Percentiles rank a stretch among this genome's conserved stretches.
phyloP scores from a whole-genome alignment of 2,888 invertebrate genomes.

The Thereva nobilitata region DNA sequence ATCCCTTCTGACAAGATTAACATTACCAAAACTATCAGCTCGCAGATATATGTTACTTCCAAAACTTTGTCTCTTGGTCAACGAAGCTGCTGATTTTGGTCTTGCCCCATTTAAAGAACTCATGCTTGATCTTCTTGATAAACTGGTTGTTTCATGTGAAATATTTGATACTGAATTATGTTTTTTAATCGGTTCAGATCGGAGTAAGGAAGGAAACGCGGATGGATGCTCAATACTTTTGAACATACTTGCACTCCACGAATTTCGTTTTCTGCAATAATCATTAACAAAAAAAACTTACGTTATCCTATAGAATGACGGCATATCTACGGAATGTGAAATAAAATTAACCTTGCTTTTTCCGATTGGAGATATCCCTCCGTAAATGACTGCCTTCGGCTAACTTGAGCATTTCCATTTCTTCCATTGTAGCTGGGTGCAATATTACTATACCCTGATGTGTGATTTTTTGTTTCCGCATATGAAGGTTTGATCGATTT shows the following conservation, averaged over 20 bases:
- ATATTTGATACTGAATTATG: slow-evolving; percentile 61
- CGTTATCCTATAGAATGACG: not conserved
- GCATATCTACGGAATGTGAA: slow-evolving; percentile 8
- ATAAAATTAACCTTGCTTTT: slow-evolving; percentile 31
- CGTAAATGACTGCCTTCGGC: slow-evolving; percentile 40
- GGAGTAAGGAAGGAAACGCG: slow-evolving; percentile 69
- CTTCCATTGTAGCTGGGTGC: no score
- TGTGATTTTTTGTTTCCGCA: no score
- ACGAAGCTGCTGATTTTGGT: slow-evolving; percentile 14
- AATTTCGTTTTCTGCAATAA: slow-evolving; percentile 40
- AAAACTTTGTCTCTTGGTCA: slow-evolving; percentile 39
- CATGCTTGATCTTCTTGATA: slow-evolving; percentile 56
- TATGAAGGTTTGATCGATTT: not conserved
- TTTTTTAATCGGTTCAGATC: slow-evolving; percentile 63
- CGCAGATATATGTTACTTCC: slow-evolving; percentile 42
- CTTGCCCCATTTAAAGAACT: slow-evolving; percentile 39
- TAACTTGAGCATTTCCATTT: not conserved
- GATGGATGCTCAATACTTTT: slow-evolving; percentile 72
- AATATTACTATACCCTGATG: no score
- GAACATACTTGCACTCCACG: slow-evolving; percentile 40
- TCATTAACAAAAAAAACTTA: not conserved
- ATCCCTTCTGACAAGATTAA: slow-evolving; percentile 43
- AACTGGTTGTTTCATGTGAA: no score
- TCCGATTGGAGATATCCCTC: slow-evolving; percentile 35
- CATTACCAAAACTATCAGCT: slow-evolving; percentile 42